Evolutionary conservation across 1,140 invertebrate species (phyloP).

Genomic region (Pogonognathellus flavescens): DNA sequence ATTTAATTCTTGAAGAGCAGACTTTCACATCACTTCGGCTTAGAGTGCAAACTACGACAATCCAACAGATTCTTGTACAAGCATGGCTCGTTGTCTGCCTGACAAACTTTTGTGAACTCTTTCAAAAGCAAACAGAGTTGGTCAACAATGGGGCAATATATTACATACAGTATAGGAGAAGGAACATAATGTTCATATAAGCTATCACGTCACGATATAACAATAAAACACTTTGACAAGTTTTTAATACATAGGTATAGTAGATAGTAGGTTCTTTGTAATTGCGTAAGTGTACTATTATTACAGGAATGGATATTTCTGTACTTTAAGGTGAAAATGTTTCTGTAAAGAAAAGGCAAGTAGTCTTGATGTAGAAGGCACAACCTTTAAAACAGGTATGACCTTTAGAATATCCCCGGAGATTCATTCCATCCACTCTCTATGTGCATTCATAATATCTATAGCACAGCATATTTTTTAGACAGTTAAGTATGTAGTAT

Average conservation of each 20-base stretch:
- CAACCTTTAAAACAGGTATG: conserved; percentile 30
- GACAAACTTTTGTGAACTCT: not conserved
- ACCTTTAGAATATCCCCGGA: conserved; percentile 40
- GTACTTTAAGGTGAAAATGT: not conserved
- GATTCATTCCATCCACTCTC: conserved; percentile 1
- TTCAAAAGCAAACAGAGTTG: not conserved
- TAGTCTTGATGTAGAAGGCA: not conserved
- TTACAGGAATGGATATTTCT: not conserved
- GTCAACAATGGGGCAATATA: conserved; percentile 23
- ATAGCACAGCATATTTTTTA: not conserved
- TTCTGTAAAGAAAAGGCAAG: not conserved
- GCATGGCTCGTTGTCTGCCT: too few relatives aligned
- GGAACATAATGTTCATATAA: not conserved
- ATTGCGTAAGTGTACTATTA: not conserved
- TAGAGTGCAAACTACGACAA: too few relatives aligned
- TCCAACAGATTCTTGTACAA: too few relatives aligned
- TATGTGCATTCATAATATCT: not conserved
- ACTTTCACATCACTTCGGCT: too few relatives aligned
- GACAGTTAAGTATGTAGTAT: too few relatives aligned
- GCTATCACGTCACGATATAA: not conserved
- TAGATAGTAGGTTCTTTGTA: not conserved
- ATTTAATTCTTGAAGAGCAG: too few relatives aligned
- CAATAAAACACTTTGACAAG: conserved; percentile 5
- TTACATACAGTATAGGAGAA: not conserved
- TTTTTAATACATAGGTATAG: conserved; percentile 6